phyloP scores from a whole-genome alignment of 2,888 invertebrate genomes.

The Apamea anceps region DNA sequence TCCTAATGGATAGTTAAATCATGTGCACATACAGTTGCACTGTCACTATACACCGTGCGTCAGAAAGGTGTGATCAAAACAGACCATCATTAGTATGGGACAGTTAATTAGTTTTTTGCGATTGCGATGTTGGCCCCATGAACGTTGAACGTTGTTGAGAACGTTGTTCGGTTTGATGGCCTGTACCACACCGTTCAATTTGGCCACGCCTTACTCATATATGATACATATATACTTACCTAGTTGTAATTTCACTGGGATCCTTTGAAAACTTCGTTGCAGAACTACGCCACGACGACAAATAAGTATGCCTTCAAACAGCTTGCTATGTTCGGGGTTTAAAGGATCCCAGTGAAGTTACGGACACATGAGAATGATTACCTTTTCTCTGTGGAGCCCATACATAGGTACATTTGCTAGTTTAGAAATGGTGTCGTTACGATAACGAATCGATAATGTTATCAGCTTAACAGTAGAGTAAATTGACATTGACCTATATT shows the following conservation, averaged over 20 bases:
- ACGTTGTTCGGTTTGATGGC: not conserved
- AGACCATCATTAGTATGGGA: too few relatives aligned
- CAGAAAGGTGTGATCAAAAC: not conserved
- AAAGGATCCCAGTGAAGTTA: not conserved
- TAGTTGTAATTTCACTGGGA: not conserved
- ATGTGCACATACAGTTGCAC: not conserved
- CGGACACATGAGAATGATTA: not conserved
- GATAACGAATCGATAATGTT: conserved; percentile 29
- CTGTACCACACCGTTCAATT: not conserved
- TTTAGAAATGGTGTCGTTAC: conserved; percentile 1
- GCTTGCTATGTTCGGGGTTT: not conserved
- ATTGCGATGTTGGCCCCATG: not conserved
- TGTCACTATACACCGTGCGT: not conserved
- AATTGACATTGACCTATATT: conserved; percentile 28
- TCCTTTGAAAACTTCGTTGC: not conserved
- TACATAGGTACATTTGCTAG: not conserved
- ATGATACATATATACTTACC: not conserved
- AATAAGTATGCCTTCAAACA: not conserved
- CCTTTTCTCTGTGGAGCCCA: not conserved
- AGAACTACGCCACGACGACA: not conserved
- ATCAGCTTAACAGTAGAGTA: conserved; percentile 7
- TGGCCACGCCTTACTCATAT: not conserved
- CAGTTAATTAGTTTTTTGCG: too few relatives aligned
- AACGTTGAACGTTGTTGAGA: not conserved
- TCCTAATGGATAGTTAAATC: not conserved